Evolutionary conservation across 2,888 invertebrate genomes (phyloP).

Genomic region (Torymus aiolomorphi): DNA sequence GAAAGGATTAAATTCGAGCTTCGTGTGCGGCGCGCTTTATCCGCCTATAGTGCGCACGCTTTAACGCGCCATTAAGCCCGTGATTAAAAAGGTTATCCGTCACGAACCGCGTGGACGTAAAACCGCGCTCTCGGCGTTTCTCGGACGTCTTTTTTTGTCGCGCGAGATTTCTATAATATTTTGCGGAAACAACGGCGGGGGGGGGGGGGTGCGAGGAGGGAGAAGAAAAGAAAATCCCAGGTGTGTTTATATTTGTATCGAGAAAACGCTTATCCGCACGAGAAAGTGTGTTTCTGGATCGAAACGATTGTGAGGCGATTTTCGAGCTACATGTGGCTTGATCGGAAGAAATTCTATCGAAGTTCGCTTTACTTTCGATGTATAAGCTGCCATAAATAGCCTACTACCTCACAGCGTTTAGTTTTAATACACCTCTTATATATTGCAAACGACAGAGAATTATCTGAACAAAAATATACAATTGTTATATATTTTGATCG

Average conservation of each 20-base stretch:
- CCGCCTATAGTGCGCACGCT: not conserved
- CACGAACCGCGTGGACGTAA: slow-evolving; percentile 26
- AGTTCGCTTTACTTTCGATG: not conserved
- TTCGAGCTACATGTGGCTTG: not conserved
- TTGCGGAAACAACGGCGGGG: not conserved
- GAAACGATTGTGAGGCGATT: not conserved
- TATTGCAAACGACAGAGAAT: too few species aligned
- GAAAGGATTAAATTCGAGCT: slow-evolving; percentile 16
- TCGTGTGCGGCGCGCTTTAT: slow-evolving; percentile 41
- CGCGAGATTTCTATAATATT: slow-evolving; percentile 18
- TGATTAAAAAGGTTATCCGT: slow-evolving; percentile 43
- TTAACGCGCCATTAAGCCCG: slow-evolving; percentile 36
- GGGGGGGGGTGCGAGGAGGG: too few species aligned
- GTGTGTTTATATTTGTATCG: slow-evolving; percentile 11
- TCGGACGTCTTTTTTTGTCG: not conserved
- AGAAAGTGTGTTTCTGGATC: slow-evolving; percentile 42
- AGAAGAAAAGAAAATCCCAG: slow-evolving; percentile 24
- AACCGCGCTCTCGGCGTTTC: not conserved
- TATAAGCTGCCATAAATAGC: too few species aligned
- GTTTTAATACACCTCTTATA: too few species aligned
- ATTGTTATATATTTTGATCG: too few species aligned
- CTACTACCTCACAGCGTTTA: too few species aligned
- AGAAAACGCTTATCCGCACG: not conserved
- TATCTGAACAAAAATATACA: too few species aligned
- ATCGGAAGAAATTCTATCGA: not conserved